Conservation (phyloP, 2,888 invertebrate species). For the Acronicta leporina region DNA sequence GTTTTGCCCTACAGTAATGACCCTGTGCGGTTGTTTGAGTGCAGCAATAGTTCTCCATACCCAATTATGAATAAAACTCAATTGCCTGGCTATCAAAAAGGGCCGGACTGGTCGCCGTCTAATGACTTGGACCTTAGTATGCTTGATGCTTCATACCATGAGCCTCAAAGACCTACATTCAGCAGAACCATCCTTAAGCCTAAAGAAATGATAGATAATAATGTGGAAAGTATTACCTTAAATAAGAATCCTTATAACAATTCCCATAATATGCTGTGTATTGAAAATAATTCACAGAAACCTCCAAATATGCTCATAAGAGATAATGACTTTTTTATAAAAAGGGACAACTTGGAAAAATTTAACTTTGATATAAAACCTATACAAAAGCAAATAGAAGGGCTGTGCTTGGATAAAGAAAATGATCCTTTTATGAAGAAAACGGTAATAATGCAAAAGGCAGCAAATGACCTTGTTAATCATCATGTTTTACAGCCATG, state of each 20-base stretch:
- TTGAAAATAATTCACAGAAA: constrained; percentile 59
- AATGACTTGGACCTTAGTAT: constrained; percentile 81
- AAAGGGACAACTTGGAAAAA: constrained; percentile 69
- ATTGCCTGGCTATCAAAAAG: constrained; percentile 52
- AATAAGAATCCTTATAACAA: constrained; percentile 25
- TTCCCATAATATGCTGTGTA: constrained; percentile 56
- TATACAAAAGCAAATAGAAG: constrained; percentile 64
- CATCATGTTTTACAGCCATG: constrained; percentile 10
- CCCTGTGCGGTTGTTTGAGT: constrained; percentile 76
- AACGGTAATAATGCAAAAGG: constrained; percentile 63
- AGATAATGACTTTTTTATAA: constrained; percentile 78
- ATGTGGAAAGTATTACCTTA: constrained; percentile 7
- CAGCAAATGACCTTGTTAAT: constrained; percentile 26
- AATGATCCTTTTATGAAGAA: constrained; percentile 69
- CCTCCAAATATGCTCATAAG: constrained; percentile 67
- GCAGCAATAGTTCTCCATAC: constrained; percentile 77
- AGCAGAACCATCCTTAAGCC: constrained; percentile 52
- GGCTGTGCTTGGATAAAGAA: constrained; percentile 72
- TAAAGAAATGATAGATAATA: constrained; percentile 27
- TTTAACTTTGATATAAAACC: constrained; percentile 56
- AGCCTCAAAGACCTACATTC: constrained; percentile 57
- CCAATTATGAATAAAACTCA: constrained; percentile 72
- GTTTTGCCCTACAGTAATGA: constrained; percentile 71
- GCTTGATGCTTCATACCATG: constrained; percentile 70
- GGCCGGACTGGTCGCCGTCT: constrained; percentile 68